A percentile compares a stretch with the other conserved stretches of the same genome.
Evolutionary conservation across 2,113 vertebrate genomes (phyloP).

Genomic region (Leiothrix lutea): DNA sequence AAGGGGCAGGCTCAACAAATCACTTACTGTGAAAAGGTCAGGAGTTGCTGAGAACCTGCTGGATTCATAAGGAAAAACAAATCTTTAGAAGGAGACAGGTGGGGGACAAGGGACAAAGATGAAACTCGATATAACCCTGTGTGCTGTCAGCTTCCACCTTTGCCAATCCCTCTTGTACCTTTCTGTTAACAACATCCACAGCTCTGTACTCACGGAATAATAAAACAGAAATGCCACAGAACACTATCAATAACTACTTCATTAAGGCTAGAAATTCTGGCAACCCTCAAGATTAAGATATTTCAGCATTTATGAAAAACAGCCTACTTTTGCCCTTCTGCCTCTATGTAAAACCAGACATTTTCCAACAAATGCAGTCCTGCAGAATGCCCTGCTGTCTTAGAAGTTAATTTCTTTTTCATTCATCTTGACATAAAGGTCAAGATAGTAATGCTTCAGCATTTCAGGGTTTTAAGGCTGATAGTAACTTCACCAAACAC

Average conservation of each 20-base stretch:
- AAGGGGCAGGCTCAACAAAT: background rate
- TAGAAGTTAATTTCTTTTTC: background rate
- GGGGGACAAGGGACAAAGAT: background rate
- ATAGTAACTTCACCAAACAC: background rate
- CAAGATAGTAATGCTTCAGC: background rate
- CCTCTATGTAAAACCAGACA: background rate
- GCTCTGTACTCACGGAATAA: background rate
- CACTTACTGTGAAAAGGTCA: background rate
- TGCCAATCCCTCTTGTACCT: background rate
- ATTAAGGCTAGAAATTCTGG: background rate
- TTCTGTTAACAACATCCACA: background rate
- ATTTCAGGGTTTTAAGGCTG: background rate
- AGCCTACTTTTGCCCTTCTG: background rate
- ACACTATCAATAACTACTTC: background rate
- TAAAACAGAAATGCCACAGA: background rate
- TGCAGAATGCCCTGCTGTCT: background rate
- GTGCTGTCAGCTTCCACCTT: background rate
- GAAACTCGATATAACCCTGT: background rate
- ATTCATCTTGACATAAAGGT: slow-evolving; percentile 15
- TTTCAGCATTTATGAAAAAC: background rate
- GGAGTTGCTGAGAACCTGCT: background rate
- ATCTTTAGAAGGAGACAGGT: background rate
- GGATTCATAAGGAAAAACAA: background rate
- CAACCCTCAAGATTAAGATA: background rate
- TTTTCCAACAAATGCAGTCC: background rate